Evolutionary conservation across 2,797 vertebrate genomes (phyloP).

Genomic region (Gymnothorax javanicus): DNA sequence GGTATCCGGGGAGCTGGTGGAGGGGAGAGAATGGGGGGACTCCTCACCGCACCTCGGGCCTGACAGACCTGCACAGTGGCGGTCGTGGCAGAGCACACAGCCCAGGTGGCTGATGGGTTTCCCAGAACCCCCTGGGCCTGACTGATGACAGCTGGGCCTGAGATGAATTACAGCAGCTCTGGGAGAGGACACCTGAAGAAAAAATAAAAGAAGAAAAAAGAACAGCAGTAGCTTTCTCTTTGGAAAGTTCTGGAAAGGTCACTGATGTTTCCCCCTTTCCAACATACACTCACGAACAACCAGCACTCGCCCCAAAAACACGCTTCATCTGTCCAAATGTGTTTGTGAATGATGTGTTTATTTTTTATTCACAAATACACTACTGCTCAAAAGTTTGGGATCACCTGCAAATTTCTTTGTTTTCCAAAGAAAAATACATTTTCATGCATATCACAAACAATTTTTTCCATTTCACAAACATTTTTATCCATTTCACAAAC

Average conservation of each 20-base stretch:
- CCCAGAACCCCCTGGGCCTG: conserved; percentile 68
- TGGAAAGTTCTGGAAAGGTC: background rate
- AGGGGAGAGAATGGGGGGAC: conserved; percentile 46
- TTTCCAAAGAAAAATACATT: no score
- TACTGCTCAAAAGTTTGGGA: no score
- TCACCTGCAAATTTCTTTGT: no score
- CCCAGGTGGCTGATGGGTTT: conserved; percentile 77
- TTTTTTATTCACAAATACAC: no score
- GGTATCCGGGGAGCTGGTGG: conserved; percentile 42
- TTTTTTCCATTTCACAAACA: no score
- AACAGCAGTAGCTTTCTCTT: background rate
- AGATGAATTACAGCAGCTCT: conserved; percentile 53
- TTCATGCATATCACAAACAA: no score
- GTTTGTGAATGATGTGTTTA: no score
- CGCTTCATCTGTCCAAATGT: no score
- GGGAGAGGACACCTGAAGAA: conserved; percentile 14
- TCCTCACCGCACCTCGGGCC: background rate
- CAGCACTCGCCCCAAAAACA: no score
- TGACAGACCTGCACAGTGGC: background rate
- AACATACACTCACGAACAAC: no score
- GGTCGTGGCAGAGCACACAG: conserved; percentile 43
- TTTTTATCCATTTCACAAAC: no score
- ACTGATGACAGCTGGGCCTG: conserved; percentile 71
- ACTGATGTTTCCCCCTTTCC: background rate
- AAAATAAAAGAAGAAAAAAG: conserved; percentile 13